These are phyloP conservation scores for Phalacrocorax carbo DNA, from an alignment of 2,113 vertebrate genomes.

Conservation along the genomic window DNA sequence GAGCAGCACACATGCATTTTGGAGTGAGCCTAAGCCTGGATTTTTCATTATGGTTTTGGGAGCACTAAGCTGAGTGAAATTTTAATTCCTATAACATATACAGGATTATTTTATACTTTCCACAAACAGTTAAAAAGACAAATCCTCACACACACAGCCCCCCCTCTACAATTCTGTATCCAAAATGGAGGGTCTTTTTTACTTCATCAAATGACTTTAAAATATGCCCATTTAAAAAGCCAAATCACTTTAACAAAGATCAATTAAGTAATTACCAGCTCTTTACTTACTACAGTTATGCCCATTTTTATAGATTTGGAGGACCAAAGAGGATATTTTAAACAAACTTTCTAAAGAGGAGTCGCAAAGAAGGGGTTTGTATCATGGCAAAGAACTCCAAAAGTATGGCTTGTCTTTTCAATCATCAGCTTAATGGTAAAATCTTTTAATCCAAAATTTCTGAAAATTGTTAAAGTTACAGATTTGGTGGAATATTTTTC, in stretches of 20 bases:
- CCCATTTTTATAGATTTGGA: background rate
- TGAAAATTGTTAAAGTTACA: background rate
- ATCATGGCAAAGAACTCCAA: background rate
- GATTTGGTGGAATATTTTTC: background rate
- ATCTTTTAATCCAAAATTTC: background rate
- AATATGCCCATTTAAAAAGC: background rate
- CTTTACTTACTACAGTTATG: background rate
- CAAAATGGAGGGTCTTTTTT: background rate
- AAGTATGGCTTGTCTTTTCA: background rate
- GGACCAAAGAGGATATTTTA: background rate
- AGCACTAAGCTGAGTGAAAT: background rate
- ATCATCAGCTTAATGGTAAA: background rate
- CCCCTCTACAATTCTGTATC: background rate
- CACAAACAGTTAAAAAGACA: background rate
- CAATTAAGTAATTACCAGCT: background rate
- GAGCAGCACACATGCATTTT: background rate
- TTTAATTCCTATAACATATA: background rate
- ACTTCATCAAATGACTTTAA: background rate
- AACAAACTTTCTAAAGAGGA: background rate
- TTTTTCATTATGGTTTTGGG: background rate
- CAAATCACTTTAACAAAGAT: background rate
- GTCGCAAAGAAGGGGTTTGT: background rate
- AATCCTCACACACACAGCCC: background rate
- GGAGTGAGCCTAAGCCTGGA: background rate
- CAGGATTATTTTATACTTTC: background rate